phyloP scores from a whole-genome alignment of 2,797 vertebrate genomes.

The Notamacropus eugenii region DNA sequence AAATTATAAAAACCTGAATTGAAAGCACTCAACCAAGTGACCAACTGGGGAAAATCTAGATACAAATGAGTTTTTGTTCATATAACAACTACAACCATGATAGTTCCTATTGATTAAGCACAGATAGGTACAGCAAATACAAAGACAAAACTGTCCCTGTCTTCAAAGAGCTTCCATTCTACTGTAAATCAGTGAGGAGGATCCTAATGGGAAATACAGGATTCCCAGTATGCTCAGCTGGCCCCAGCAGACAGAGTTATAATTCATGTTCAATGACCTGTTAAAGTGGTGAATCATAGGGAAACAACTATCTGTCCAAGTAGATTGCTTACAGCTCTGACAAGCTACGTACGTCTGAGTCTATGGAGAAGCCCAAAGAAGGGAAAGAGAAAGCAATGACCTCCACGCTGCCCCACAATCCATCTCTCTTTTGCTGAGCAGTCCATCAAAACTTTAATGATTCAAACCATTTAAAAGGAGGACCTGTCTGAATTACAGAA shows the following conservation, averaged over 20 bases:
- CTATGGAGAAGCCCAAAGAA: neutral
- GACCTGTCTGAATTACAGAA: neutral
- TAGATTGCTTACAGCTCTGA: neutral
- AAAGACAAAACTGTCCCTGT: neutral
- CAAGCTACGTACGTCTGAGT: neutral
- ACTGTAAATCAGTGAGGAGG: neutral
- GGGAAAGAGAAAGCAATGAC: neutral
- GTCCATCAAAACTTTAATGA: neutral
- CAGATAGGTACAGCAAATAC: neutral
- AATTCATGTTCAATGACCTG: neutral
- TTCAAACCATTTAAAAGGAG: neutral
- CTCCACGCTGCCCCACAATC: neutral
- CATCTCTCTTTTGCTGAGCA: neutral
- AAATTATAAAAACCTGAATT: neutral
- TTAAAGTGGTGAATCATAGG: neutral
- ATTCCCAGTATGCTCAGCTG: neutral
- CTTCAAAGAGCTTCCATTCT: neutral
- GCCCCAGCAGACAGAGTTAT: neutral
- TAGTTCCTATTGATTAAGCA: neutral
- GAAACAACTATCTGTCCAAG: neutral
- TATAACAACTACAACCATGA: slow-evolving; percentile 11
- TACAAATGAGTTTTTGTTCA: neutral
- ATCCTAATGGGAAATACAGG: neutral
- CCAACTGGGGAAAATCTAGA: neutral
- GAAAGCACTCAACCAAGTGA: neutral